Evolutionary conservation across 2,797 vertebrate species (phyloP).

Genomic region (Pipistrellus nathusii): DNA sequence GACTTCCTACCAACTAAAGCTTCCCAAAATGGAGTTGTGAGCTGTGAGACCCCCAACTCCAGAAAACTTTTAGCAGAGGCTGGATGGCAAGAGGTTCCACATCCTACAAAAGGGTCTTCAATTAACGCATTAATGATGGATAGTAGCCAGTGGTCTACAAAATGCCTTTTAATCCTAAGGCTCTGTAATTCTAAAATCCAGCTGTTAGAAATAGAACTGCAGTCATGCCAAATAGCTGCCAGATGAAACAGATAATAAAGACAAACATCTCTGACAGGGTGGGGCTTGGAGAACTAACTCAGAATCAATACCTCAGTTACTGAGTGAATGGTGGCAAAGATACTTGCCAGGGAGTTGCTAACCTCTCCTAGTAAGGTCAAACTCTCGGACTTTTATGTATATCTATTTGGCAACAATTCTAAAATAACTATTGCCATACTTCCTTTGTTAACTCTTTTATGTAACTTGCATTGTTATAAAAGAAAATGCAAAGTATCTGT

Average conservation of each 20-base stretch:
- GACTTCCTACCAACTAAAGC: background rate
- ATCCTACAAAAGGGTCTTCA: background rate
- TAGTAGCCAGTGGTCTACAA: background rate
- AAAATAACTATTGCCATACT: background rate
- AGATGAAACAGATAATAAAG: conserved; percentile 37
- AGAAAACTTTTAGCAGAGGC: background rate
- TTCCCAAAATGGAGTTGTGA: background rate
- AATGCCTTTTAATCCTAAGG: background rate
- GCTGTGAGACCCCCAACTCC: background rate
- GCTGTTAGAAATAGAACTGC: background rate
- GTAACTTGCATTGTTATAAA: background rate
- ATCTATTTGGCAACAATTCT: background rate
- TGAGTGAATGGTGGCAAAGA: background rate
- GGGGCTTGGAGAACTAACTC: background rate
- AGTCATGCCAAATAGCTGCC: background rate
- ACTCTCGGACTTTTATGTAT: background rate
- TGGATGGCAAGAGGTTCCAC: background rate
- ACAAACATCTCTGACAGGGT: background rate
- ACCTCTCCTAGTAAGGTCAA: background rate
- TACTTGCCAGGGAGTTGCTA: background rate
- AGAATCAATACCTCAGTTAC: background rate
- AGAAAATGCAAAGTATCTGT: background rate
- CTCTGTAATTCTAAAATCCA: conserved; percentile 1
- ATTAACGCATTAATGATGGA: conserved; percentile 22
- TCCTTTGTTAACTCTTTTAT: background rate